Conservation (phyloP, 2,888 invertebrate genomes). For the Eledona agricola region DNA sequence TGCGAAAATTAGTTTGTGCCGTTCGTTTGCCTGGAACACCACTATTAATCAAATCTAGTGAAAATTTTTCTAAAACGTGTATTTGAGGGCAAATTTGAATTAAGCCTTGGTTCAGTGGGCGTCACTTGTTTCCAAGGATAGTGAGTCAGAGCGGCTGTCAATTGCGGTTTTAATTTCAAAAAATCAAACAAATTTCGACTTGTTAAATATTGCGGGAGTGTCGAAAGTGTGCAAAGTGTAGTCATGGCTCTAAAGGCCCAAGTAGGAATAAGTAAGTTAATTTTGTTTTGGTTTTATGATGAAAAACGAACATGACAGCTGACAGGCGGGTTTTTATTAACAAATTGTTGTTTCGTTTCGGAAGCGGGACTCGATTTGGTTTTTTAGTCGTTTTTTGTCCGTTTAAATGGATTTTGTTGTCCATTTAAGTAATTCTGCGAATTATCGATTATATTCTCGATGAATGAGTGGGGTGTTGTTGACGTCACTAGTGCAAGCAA, state of each 20-base stretch:
- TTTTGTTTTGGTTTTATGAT: neutral
- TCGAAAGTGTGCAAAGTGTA: neutral
- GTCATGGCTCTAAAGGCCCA: conserved; percentile 48
- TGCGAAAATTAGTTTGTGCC: no score
- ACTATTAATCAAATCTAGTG: no score
- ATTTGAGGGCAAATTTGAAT: no score
- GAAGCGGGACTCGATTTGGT: no score
- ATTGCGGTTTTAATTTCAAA: conserved; percentile 2
- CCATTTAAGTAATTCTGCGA: conserved; percentile 13
- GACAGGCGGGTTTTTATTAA: conserved; percentile 1
- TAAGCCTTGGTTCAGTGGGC: no score
- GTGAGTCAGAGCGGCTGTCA: no score
- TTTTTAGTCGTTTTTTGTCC: neutral
- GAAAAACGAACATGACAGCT: conserved; percentile 15
- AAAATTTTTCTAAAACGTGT: no score
- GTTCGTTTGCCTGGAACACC: no score
- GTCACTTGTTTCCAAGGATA: conserved; percentile 4
- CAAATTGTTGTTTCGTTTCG: no score
- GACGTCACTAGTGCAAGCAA: conserved; percentile 57
- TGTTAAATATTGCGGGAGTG: neutral
- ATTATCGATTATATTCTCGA: conserved; percentile 40
- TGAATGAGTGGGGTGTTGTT: conserved; percentile 43
- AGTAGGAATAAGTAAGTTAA: conserved; percentile 48
- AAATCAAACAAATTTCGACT: neutral
- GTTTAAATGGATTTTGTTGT: conserved; percentile 7